These are phyloP conservation scores for Philereme transversata DNA, from an alignment of 2,888 invertebrate species.

Conservation along the genomic window DNA sequence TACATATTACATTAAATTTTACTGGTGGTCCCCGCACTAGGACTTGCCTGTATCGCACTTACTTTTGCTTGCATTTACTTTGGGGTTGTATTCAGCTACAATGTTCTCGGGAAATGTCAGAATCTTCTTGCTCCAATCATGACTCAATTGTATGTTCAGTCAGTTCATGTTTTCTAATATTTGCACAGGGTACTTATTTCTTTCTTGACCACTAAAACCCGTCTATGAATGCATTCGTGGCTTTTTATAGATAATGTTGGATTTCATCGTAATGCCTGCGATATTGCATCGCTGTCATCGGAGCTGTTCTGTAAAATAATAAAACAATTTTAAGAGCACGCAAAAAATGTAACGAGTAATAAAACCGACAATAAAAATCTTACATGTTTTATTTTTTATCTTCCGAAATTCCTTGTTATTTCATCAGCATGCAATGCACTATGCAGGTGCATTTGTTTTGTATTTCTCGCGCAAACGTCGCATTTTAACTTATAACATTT, in stretches of 20 bases:
- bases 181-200: conserved; percentile 3
- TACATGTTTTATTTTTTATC: conserved; percentile 51
- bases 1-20: too few relatives aligned
- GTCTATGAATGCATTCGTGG: too few relatives aligned
- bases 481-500: conserved; percentile 57
- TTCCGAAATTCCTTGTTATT: conserved; percentile 50
- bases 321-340: conserved; percentile 44
- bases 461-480: conserved; percentile 67
- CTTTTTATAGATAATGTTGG: neutral
- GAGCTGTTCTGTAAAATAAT: conserved; percentile 40
- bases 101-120: conserved; percentile 40
- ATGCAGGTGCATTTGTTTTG: conserved; percentile 75
- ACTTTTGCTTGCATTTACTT: too few relatives aligned
- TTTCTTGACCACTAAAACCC: too few relatives aligned
- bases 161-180: conserved; percentile 11
- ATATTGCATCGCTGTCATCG: conserved; percentile 42
- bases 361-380: conserved; percentile 50
- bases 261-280: conserved; percentile 41
- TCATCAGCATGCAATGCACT: conserved; percentile 44
- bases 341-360: conserved; percentile 46
- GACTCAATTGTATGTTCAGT: conserved; percentile 16
- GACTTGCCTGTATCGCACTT: too few relatives aligned
- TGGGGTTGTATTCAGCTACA: conserved; percentile 58
- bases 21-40: too few relatives aligned
- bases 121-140: too few relatives aligned